phyloP scores from a whole-genome alignment of 2,797 vertebrate genomes.

The Sparus aurata region DNA sequence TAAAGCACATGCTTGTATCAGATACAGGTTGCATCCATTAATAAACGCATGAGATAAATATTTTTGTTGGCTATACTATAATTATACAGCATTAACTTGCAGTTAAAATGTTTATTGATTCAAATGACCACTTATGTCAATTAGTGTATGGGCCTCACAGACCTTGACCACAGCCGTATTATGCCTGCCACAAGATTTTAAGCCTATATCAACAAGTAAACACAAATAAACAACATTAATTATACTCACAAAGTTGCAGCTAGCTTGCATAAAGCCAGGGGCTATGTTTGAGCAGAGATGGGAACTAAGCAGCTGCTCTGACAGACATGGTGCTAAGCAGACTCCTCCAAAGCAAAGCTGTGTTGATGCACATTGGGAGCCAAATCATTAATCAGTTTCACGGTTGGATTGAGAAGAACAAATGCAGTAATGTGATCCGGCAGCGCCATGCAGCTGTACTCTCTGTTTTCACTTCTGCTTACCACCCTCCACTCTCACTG shows the following conservation, averaged over 20 bases:
- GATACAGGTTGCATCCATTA: not conserved
- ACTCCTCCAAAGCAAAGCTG: slow-evolving; percentile 75
- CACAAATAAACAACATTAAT: not conserved
- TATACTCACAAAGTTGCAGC: not conserved
- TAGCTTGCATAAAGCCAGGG: not conserved
- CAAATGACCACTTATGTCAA: not conserved
- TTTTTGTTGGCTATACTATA: not conserved
- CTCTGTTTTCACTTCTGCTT: slow-evolving; percentile 44
- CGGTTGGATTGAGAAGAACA: slow-evolving; percentile 69
- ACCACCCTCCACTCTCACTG: slow-evolving; percentile 63
- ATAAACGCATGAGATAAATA: not conserved
- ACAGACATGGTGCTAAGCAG: not conserved
- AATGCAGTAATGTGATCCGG: slow-evolving; percentile 76
- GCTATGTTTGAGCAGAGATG: not conserved
- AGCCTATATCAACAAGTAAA: not conserved
- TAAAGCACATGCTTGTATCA: not conserved
- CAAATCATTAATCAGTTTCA: slow-evolving; percentile 84
- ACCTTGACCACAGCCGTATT: not conserved
- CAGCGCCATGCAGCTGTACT: slow-evolving; percentile 54
- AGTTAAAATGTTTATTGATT: slow-evolving; percentile 9
- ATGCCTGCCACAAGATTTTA: not conserved
- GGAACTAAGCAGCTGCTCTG: slow-evolving; percentile 15
- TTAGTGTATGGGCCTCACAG: not conserved
- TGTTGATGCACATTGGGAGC: slow-evolving; percentile 29
- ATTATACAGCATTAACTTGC: not conserved